Evolutionary conservation across 2,113 vertebrate species (phyloP), one percentile per base, ranked within the genome.

Genomic region (Salvelinus namaycush): DNA sequence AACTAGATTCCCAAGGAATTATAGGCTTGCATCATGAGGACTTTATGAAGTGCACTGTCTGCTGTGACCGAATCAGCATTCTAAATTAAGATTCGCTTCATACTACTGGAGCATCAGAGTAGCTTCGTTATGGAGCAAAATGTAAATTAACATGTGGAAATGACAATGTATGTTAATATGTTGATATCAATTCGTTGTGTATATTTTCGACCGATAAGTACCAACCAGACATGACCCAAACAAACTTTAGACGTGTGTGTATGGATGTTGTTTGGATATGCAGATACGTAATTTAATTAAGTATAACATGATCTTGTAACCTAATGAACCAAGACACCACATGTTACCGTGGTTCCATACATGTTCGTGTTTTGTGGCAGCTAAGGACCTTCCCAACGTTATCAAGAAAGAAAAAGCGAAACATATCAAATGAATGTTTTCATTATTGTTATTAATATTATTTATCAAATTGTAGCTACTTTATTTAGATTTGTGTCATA

Each of bases 111-210:
- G 98, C 96, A 90, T 90, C 72, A 20, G 80, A 86, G 94, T 95
- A 93, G 98, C 97, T 99, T 98, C 98, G 93, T 97, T 95, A 97
- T 94, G 98, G 96, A 99, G 97, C 97, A 93, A 94, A 82, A 89
- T 94, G 93, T 92, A 90, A 51, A 94, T 94, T 94, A 95, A 93
- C 81, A 89, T 88, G 88, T 92, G 90, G 91, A 93, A 86, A 91
- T 83, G 88, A 54, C 3, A 54, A 54, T 79, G 83, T 24, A 85
- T 75, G 80, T 89, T 91, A 87, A 83, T 87, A 51, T 72, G 87
- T 90, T 89, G 84, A 92, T 91, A 91, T 90, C 85, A 87, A 87
- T 84, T 91, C 83, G 87, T 84, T 89, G 79, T 93, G 91, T 94
- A 92, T 93, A 93, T 93, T 91, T 93, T 18, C 1, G 51, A 54